Evolutionary conservation across 23 tunicate genomes (phyloP), one percentile per base, ranked within the genome.

Genomic region (Styela plicata): DNA sequence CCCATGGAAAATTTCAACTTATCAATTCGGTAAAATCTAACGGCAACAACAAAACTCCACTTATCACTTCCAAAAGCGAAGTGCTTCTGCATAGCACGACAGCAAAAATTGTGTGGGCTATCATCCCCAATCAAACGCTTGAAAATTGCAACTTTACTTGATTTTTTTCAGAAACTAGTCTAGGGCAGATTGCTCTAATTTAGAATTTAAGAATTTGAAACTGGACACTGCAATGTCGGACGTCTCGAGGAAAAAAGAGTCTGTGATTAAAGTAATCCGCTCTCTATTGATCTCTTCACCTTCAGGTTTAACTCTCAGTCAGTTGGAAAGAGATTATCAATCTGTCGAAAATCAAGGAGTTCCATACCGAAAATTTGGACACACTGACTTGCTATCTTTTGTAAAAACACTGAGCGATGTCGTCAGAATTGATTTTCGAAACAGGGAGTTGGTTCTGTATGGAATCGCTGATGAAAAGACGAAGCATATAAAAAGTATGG

Each of bases 391-490:
- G 26, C n/a, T 37, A 31, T 87, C 85, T 25, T 91, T 91, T 70
- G 70, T 79, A 3, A 75, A 74, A 27, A 67, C 79, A 19, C 62
- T 91, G 7, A 36, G 63, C 2, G 90, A 86, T 44, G 64, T 76
- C 1, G 81, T 76, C 31, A 1, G 24, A 16, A 53, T 76, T 21
- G 28, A 44, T 76, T 44, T 0, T 3, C 19, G 33, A 1, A 31
- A 66, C 32, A 74, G 57, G 35, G 81, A 82, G 53, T 0, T 78
- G 2, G 24, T 82, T 19, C 36, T 91, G 27, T 66, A 33, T 63
- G 90, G 90, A 13, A 86, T 91, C 28, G 97, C 97, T 0, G 90
- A 91, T 83, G 75, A 82, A 28, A 82, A 63, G 19, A 85, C 97
- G 24, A 78, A 82, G 52, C 97, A 91, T 36, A 86, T 91, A 32